phyloP scores from a whole-genome alignment of 1,140 invertebrate species.

The Calosoma granatense region DNA sequence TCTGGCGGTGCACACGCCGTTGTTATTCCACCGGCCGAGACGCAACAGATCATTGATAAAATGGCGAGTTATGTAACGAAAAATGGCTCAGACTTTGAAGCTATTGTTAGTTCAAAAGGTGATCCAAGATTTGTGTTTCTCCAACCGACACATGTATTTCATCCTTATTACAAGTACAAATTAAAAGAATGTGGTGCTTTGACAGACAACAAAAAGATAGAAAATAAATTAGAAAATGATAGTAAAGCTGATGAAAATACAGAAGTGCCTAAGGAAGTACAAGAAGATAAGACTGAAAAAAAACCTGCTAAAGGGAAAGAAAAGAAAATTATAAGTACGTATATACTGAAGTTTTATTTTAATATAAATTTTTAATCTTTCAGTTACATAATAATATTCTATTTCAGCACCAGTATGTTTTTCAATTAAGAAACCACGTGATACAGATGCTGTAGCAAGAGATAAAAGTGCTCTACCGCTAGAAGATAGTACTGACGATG shows the following conservation, averaged over 20 bases:
- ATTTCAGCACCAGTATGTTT: slow-evolving; percentile 60
- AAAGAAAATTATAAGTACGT: slow-evolving; percentile 28
- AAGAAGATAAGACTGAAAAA: slow-evolving; percentile 29
- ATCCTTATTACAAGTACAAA: slow-evolving; percentile 65
- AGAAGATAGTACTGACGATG: slow-evolving; percentile 66
- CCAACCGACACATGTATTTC: slow-evolving; percentile 57
- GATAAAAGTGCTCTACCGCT: slow-evolving; percentile 57
- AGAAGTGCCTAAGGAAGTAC: no score
- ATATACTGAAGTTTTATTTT: slow-evolving; percentile 12
- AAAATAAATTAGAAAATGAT: slow-evolving; percentile 40
- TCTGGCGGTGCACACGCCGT: slow-evolving; percentile 23
- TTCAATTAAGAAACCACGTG: slow-evolving; percentile 71
- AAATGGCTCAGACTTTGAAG: slow-evolving; percentile 88
- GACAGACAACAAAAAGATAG: slow-evolving; percentile 34
- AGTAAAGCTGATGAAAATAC: slow-evolving; percentile 30
- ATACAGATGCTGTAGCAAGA: slow-evolving; percentile 51
- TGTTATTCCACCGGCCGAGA: slow-evolving; percentile 60
- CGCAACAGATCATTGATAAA: slow-evolving; percentile 85
- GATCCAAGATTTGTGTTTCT: slow-evolving; percentile 79
- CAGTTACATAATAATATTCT: neutral
- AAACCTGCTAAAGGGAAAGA: slow-evolving; percentile 21
- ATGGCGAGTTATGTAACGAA: slow-evolving; percentile 92
- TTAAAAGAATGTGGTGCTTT: slow-evolving; percentile 25
- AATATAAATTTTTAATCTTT: slow-evolving; percentile 3
- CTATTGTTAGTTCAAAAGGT: slow-evolving; percentile 74